Base-by-base conservation (phyloP, 2,113 vertebrate species). In the Varanus salvator region DNA sequence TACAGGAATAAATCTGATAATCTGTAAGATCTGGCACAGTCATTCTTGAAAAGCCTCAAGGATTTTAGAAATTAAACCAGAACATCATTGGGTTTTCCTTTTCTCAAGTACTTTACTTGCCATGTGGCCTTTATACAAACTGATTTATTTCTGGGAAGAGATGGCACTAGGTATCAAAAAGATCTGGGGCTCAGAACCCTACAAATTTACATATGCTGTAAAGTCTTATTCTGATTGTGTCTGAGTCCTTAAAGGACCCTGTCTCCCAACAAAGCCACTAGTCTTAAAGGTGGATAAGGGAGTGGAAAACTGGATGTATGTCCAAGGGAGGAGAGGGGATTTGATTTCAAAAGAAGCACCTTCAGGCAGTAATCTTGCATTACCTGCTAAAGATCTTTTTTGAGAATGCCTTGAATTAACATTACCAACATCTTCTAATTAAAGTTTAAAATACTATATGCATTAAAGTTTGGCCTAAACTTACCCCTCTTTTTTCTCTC, bases 11-110 rank as follows among this genome's bases (percentile, higher is more conserved):
- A 1, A 68, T 89, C 1, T 11, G 91, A 88, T 95, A 92, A 94
- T 88, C 87, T 90, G 87, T 82, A 93, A 87, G 88, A 91, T 93
- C 93, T 95, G 91, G 92, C 89, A 92, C 90, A 66, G 92, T 86
- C 87, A 72, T 89, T 87, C 89, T 93, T 91, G 92, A 92, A 95
- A 84, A 94, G 91, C 93, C 85, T 94, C 66, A 64, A 95, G 91
- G 93, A 87, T 92, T 93, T 95, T 3, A 25, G 91, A 95, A 96
- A 96, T 94, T 90, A 94, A 91, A 89, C 92, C 91, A 72, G 93
- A 95, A 92, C 50, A 87, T 77, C 87, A 57, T 44, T 91, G 15
- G 89, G 88, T 80, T 72, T 60, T 93, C 89, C 44, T 72, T 93
- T 92, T 86, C 85, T 94, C 69, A 71, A 93, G 82, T 80, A 85